phyloP scores from a whole-genome alignment of 2,113 vertebrate species.

The Chloebia gouldiae region DNA sequence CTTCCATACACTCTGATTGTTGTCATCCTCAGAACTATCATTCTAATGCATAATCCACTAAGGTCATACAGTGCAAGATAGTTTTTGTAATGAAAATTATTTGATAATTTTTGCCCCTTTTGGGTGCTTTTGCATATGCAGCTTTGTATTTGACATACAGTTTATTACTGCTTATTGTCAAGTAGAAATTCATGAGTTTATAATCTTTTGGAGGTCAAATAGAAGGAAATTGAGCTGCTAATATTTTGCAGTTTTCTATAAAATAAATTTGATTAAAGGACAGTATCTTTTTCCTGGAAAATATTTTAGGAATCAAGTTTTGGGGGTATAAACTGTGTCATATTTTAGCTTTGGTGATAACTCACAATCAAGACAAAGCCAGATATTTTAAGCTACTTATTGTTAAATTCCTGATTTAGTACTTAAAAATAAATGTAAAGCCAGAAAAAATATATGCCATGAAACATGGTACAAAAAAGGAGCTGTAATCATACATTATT shows the following conservation, averaged over 20 bases:
- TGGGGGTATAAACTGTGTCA: not conserved
- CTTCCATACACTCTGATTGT: not conserved
- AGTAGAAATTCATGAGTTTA: not conserved
- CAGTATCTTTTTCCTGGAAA: not conserved
- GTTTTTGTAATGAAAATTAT: not conserved
- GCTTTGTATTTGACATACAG: not conserved
- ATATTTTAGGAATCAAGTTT: not conserved
- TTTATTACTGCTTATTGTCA: not conserved
- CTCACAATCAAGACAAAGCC: not conserved
- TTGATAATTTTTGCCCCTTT: slow-evolving; percentile 10
- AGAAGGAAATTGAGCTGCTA: not conserved
- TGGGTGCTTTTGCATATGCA: not conserved
- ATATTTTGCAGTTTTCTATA: not conserved
- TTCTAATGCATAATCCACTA: slow-evolving; percentile 7
- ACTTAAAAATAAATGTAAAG: not conserved
- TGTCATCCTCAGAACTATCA: slow-evolving; percentile 12
- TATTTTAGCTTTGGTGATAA: not conserved
- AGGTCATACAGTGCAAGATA: not conserved
- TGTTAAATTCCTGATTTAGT: not conserved
- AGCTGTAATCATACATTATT: not conserved
- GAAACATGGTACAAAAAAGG: not conserved
- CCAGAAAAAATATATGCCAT: not conserved
- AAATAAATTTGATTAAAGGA: not conserved
- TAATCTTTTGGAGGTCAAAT: not conserved
- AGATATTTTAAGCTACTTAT: not conserved